Conservation (phyloP, 2,113 vertebrate genomes). For the Calypte anna region DNA sequence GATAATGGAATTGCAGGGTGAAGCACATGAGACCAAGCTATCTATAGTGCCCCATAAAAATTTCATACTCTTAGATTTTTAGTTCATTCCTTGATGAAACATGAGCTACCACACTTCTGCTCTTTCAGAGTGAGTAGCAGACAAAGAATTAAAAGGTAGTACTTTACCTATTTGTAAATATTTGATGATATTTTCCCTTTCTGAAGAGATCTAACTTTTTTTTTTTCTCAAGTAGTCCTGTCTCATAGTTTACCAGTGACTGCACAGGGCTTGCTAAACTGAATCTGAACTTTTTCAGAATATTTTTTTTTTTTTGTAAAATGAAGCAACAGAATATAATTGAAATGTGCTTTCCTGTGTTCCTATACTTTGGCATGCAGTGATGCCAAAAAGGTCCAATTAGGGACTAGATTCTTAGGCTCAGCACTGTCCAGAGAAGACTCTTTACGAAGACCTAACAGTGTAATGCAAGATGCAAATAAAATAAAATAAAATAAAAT, state of each 20-base stretch:
- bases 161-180: not conserved
- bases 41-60: not conserved
- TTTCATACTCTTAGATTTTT: not conserved
- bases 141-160: not conserved
- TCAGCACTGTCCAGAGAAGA: not conserved
- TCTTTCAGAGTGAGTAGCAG: not conserved
- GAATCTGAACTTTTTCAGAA: not conserved
- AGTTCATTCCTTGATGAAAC: not conserved
- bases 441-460: not conserved
- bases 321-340: not conserved
- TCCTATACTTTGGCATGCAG: not conserved
- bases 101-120: not conserved
- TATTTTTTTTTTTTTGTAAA: not conserved
- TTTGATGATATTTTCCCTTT: not conserved
- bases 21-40: not conserved
- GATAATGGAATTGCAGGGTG: not conserved
- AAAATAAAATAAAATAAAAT: not conserved
- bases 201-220: not conserved
- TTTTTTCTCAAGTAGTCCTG: not conserved
- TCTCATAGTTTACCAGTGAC: not conserved
- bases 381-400: not conserved
- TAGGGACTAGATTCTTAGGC: not conserved
- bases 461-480: not conserved
- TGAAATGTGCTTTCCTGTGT: not conserved
- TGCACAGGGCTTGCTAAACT: not conserved